These are phyloP conservation scores for Aphelinus atriplicis DNA, from an alignment of 1,140 invertebrate species.

Conservation along the genomic window DNA sequence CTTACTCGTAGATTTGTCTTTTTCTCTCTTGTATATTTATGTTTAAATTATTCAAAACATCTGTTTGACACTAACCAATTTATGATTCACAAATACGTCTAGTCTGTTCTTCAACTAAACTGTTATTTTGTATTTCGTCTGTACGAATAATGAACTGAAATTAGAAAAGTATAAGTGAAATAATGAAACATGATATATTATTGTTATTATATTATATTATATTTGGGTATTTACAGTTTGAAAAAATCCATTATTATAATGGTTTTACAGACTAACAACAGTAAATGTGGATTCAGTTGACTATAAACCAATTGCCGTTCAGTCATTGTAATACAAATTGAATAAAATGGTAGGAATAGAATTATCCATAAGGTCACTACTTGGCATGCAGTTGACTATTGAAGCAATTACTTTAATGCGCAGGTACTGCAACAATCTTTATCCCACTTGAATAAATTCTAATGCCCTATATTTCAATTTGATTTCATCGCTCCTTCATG, in stretches of 20 bases:
- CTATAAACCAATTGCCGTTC: conserved; percentile 30
- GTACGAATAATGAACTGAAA: no score
- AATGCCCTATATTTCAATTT: conserved; percentile 8
- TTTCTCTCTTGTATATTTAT: no score
- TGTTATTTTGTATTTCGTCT: no score
- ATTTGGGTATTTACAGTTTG: background rate
- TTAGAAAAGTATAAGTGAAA: no score
- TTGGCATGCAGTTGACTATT: conserved; percentile 10
- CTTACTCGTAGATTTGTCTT: no score
- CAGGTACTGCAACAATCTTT: conserved; percentile 29
- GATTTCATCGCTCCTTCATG: background rate
- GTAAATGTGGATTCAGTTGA: conserved; percentile 20
- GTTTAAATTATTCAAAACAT: no score
- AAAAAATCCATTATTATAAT: background rate
- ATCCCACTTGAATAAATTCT: conserved; percentile 8
- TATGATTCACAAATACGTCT: no score
- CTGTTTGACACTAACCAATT: no score
- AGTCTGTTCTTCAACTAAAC: no score
- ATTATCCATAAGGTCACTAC: conserved; percentile 32
- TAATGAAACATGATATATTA: background rate
- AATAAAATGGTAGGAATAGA: conserved; percentile 27
- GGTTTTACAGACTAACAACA: background rate
- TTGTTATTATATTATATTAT: background rate
- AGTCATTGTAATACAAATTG: conserved; percentile 25
- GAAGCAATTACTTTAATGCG: conserved; percentile 21